phyloP scores from a whole-genome alignment of 2,888 invertebrate species.

The Nomada flava region DNA sequence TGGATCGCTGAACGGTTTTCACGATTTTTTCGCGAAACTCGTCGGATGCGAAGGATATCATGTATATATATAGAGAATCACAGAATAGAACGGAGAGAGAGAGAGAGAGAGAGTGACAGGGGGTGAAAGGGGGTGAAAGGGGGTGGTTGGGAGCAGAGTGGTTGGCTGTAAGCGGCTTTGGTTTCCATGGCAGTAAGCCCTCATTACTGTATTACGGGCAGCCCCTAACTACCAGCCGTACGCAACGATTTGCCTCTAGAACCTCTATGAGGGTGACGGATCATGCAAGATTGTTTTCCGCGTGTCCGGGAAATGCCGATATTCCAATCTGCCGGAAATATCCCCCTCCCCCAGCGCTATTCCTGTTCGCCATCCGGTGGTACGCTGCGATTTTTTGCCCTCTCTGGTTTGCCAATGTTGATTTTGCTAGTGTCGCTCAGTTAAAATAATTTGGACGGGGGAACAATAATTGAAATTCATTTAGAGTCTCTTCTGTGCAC shows the following conservation, averaged over 20 bases:
- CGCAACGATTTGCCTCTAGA: slow-evolving; percentile 79
- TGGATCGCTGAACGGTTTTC: slow-evolving; percentile 48
- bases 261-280: slow-evolving; percentile 68
- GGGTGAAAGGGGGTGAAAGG: slow-evolving; percentile 46
- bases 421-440: too few species aligned
- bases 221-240: slow-evolving; percentile 82
- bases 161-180: slow-evolving; percentile 84
- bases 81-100: slow-evolving; percentile 51
- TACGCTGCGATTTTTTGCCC: not conserved
- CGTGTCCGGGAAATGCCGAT: slow-evolving; percentile 59
- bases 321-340: slow-evolving; percentile 53
- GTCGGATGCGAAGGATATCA: slow-evolving; percentile 75
- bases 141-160: slow-evolving; percentile 78
- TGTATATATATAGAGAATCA: slow-evolving; percentile 73
- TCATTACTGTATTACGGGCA: slow-evolving; percentile 84
- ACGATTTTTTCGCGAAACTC: slow-evolving; percentile 66
- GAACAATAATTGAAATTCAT: too few species aligned
- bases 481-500: too few species aligned
- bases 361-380: not conserved
- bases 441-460: too few species aligned
- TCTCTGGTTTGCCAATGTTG: too few species aligned
- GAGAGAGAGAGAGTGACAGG: slow-evolving; percentile 49
- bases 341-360: slow-evolving; percentile 3
- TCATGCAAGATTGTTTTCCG: slow-evolving; percentile 72
- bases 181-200: slow-evolving; percentile 85